phyloP scores from a whole-genome alignment of 2,888 invertebrate species.

The Thecocarcelia acutangulata region DNA sequence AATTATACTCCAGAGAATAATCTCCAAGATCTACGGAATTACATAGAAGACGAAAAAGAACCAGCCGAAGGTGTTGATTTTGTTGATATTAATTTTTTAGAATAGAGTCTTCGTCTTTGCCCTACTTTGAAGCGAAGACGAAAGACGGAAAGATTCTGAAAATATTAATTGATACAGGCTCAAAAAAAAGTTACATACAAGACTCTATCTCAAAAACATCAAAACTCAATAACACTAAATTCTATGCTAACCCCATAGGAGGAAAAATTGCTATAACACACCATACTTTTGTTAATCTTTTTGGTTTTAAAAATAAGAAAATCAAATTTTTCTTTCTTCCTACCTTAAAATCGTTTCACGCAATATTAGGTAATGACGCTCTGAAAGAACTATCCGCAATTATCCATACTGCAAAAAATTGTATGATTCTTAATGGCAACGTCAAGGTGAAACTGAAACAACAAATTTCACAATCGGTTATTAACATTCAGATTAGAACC shows the following conservation, averaged over 20 bases:
- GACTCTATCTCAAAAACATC: too few relatives aligned
- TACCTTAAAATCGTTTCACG: slow-evolving; percentile 32
- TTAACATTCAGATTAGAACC: not conserved
- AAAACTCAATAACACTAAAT: slow-evolving; percentile 13
- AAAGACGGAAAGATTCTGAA: too few relatives aligned
- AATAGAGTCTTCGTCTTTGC: too few relatives aligned
- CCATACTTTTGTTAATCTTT: slow-evolving; percentile 15
- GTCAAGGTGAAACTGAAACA: slow-evolving; percentile 23
- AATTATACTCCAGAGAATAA: not conserved
- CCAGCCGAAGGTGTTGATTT: not conserved
- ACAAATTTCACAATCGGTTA: slow-evolving; percentile 2
- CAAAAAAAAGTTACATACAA: too few relatives aligned
- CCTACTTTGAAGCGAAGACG: too few relatives aligned
- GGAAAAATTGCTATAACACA: slow-evolving; percentile 31
- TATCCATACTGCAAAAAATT: slow-evolving; percentile 13
- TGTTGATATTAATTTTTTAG: slow-evolving; percentile 53
- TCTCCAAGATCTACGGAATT: not conserved
- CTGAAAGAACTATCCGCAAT: slow-evolving; percentile 9
- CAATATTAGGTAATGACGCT: not conserved
- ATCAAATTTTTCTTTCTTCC: slow-evolving; percentile 32
- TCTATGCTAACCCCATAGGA: slow-evolving; percentile 35
- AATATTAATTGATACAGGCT: too few relatives aligned
- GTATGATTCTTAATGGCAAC: slow-evolving; percentile 12
- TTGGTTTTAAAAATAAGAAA: slow-evolving; percentile 4
- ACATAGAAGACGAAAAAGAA: not conserved